A percentile compares a stretch with the other conserved stretches of the same genome.
These are phyloP conservation scores for Jaculus jaculus DNA, from an alignment of 2,113 vertebrate genomes.

Conservation along the genomic window DNA sequence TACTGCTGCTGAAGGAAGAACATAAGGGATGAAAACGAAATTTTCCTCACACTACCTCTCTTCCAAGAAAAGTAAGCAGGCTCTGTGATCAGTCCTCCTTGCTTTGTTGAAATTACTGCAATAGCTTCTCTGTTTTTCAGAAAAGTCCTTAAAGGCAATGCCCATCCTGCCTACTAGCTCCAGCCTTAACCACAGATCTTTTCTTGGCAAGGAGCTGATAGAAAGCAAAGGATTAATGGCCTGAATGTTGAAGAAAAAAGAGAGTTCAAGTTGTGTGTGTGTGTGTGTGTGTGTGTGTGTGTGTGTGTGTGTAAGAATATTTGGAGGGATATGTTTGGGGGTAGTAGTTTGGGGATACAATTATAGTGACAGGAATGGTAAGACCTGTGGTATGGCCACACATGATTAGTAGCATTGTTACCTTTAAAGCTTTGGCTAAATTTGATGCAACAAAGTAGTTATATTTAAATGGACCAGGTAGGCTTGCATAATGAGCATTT, in stretches of 20 bases:
- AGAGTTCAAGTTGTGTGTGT: background rate
- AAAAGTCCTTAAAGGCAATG: conserved; percentile 10
- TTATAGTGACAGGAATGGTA: background rate
- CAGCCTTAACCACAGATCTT: background rate
- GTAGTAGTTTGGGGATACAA: background rate
- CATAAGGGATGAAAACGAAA: conserved; percentile 45
- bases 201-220: conserved; percentile 4
- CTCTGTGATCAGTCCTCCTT: background rate
- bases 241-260: background rate
- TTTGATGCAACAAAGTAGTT: background rate
- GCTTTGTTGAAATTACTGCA: conserved; percentile 37
- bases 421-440: background rate
- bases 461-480: conserved; percentile 4
- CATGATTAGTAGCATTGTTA: background rate
- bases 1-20: conserved; percentile 54
- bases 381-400: background rate
- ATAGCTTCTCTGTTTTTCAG: conserved; percentile 36
- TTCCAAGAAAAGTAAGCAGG: conserved; percentile 50
- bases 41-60: conserved; percentile 30
- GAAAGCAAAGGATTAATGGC: background rate
- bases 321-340: background rate
- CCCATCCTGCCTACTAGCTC: background rate
- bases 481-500: background rate
- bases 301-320: background rate
- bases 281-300: too few relatives aligned